Conservation (phyloP, 2,113 vertebrate genomes). For the Engraulis encrasicolus region DNA sequence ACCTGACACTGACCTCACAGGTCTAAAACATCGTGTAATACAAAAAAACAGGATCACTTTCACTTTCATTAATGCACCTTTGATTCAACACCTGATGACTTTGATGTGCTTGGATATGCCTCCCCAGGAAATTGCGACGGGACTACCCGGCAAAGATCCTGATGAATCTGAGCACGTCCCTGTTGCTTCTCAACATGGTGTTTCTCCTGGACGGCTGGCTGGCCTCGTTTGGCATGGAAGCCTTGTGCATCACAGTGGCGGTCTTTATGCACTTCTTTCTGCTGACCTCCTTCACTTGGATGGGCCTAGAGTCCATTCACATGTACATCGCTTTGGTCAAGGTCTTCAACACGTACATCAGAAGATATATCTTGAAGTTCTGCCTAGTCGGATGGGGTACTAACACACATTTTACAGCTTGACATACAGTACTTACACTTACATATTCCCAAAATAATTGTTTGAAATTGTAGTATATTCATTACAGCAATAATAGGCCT, state of each 20-base stretch:
- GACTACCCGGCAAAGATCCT: constrained; percentile 98
- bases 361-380: constrained; percentile 95
- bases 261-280: constrained; percentile 92
- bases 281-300: constrained; percentile 95
- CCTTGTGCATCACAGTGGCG: constrained; percentile 84
- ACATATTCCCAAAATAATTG: neutral
- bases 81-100: too few relatives aligned
- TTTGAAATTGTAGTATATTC: neutral
- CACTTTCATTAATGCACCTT: too few relatives aligned
- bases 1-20: too few relatives aligned
- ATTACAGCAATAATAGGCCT: too few relatives aligned
- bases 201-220: constrained; percentile 95
- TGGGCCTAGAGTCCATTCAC: constrained; percentile 95
- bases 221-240: constrained; percentile 75
- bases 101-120: too few relatives aligned
- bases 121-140: constrained; percentile 86
- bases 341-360: constrained; percentile 97
- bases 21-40: too few relatives aligned
- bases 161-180: constrained; percentile 94
- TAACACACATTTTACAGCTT: too few relatives aligned
- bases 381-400: constrained; percentile 96
- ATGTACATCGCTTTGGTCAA: constrained; percentile 99
- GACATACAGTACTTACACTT: too few relatives aligned
- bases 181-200: constrained; percentile 89
- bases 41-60: too few relatives aligned